Percentiles rank a stretch among this genome's conserved stretches.
Conservation (phyloP, 2,113 vertebrate genomes). For the Mormoops blainvillei region DNA sequence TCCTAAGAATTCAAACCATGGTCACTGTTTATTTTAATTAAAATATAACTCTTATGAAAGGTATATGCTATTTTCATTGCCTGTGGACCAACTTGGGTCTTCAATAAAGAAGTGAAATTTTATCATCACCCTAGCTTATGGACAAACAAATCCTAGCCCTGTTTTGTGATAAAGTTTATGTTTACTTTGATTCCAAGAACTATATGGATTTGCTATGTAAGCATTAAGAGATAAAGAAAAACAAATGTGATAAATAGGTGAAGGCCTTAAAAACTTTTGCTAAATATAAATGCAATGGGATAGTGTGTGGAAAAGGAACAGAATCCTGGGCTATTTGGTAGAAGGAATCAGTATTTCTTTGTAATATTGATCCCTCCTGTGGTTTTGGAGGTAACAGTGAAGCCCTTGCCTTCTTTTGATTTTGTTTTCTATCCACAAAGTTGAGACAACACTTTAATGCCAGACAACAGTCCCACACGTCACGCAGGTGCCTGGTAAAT, state of each 20-base stretch:
- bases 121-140: neutral
- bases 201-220: neutral
- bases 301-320: neutral
- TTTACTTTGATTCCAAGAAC: neutral
- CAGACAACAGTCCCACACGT: neutral
- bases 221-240: neutral
- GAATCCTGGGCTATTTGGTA: neutral
- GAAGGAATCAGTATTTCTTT: neutral
- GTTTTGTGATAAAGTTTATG: conserved; percentile 27
- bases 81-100: neutral
- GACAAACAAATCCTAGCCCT: neutral
- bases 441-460: neutral
- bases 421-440: neutral
- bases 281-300: neutral
- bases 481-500: neutral
- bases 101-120: neutral
- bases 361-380: neutral
- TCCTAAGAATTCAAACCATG: neutral
- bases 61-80: neutral
- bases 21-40: neutral
- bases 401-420: neutral
- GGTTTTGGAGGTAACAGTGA: neutral
- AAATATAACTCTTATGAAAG: neutral
- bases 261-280: neutral
- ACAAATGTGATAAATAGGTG: neutral